Percentiles rank a stretch among this genome's conserved stretches.
Conservation (phyloP, 2,888 invertebrate species). For the Drosophila meridionalis region DNA sequence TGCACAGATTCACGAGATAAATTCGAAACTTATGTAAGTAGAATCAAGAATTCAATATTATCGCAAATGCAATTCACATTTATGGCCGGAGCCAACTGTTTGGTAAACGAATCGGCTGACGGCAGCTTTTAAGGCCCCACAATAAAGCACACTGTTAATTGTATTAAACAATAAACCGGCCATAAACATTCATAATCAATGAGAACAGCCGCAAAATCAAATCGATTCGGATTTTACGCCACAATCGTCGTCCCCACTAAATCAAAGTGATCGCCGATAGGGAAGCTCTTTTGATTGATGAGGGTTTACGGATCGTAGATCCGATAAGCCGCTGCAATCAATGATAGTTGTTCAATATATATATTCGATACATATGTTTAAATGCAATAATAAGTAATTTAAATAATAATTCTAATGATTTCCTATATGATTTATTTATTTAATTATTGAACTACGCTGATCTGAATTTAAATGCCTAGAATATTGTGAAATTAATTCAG, state of each 20-base stretch:
- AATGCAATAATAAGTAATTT: neutral
- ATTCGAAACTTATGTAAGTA: constrained; percentile 35
- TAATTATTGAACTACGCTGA: neutral
- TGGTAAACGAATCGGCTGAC: constrained; percentile 31
- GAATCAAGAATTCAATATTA: constrained; percentile 30
- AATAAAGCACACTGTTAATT: constrained; percentile 58
- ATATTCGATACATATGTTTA: too few species aligned
- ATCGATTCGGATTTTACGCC: constrained; percentile 43
- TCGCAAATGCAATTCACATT: constrained; percentile 28
- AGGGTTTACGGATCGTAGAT: constrained; percentile 3
- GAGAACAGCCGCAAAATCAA: constrained; percentile 55
- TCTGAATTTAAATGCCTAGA: neutral
- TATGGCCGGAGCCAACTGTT: constrained; percentile 29
- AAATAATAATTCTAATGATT: neutral
- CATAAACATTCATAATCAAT: constrained; percentile 62
- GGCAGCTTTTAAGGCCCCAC: constrained; percentile 35
- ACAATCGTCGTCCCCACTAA: constrained; percentile 43
- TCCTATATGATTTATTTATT: neutral
- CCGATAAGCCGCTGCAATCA: constrained; percentile 28
- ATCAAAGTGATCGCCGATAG: constrained; percentile 51
- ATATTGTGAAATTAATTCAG: neutral
- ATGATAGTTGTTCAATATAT: neutral
- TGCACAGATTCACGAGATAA: constrained; percentile 41
- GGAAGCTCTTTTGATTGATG: constrained; percentile 42
- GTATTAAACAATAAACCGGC: constrained; percentile 59